phyloP scores from a whole-genome alignment of 2,888 invertebrate genomes.

The Sphaerophoria rueppellii region DNA sequence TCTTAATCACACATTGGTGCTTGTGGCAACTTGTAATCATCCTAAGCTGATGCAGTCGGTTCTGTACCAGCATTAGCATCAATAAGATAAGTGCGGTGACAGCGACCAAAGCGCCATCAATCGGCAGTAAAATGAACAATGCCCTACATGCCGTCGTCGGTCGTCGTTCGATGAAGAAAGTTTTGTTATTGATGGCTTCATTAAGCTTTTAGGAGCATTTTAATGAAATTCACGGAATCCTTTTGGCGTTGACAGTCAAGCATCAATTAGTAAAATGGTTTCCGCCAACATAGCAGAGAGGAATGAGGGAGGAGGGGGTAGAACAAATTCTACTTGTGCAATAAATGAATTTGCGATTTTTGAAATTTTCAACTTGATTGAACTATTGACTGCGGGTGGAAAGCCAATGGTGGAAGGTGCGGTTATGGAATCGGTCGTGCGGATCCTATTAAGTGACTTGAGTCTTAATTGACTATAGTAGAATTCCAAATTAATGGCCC shows the following conservation, averaged over 20 bases:
- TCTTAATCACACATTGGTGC: no score
- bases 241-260: conserved; percentile 64
- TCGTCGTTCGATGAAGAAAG: conserved; percentile 48
- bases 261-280: conserved; percentile 73
- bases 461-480: conserved; percentile 71
- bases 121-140: conserved; percentile 64
- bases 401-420: not conserved
- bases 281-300: conserved; percentile 33
- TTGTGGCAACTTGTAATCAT: no score
- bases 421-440: conserved; percentile 10
- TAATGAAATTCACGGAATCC: conserved; percentile 74
- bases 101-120: conserved; percentile 64
- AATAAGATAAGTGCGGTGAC: not conserved
- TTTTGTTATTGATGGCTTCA: conserved; percentile 76
- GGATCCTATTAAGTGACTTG: conserved; percentile 68
- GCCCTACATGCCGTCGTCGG: conserved; percentile 2
- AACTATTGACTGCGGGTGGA: not conserved
- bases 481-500: conserved; percentile 73
- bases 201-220: conserved; percentile 78
- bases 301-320: conserved; percentile 2
- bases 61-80: not conserved
- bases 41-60: not conserved
- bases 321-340: not conserved
- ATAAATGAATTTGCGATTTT: conserved; percentile 62
- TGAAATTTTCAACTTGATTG: conserved; percentile 58